Evolutionary conservation across 2,888 invertebrate genomes (phyloP).

Genomic region (Cosmia trapezina): DNA sequence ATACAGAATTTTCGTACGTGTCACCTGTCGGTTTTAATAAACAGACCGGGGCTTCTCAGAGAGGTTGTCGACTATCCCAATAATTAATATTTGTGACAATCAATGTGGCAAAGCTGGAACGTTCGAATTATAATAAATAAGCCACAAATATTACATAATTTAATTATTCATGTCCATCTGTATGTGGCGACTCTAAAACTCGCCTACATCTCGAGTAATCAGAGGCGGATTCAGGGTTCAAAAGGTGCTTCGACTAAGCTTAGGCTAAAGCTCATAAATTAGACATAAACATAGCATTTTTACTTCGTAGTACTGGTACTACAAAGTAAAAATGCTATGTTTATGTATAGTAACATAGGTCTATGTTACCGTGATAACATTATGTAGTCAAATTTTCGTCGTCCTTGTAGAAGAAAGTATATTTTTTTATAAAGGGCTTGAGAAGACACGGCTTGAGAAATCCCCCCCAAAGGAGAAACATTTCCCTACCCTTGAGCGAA

Average conservation of each 20-base stretch:
- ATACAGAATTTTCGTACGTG: background rate
- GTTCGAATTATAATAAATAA: conserved; percentile 18
- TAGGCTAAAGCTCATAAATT: no score
- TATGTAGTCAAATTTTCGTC: background rate
- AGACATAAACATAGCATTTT: no score
- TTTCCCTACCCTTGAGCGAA: background rate
- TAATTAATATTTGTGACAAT: background rate
- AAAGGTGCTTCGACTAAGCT: no score
- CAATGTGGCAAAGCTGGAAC: no score
- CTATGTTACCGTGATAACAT: no score
- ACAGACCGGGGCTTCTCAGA: background rate
- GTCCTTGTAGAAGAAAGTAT: background rate
- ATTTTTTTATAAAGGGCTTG: background rate
- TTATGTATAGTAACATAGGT: no score
- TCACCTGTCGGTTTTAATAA: background rate
- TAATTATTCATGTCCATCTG: no score
- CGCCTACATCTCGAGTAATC: no score
- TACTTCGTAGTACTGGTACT: no score
- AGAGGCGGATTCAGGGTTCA: no score
- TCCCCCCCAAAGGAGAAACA: background rate
- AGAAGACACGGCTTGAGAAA: background rate
- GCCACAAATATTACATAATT: background rate
- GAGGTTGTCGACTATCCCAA: background rate
- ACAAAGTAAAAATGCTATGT: no score
- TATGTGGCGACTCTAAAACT: no score